These are phyloP conservation scores for Anarsia innoxiella DNA, from an alignment of 2,888 invertebrate species.

Conservation along the genomic window DNA sequence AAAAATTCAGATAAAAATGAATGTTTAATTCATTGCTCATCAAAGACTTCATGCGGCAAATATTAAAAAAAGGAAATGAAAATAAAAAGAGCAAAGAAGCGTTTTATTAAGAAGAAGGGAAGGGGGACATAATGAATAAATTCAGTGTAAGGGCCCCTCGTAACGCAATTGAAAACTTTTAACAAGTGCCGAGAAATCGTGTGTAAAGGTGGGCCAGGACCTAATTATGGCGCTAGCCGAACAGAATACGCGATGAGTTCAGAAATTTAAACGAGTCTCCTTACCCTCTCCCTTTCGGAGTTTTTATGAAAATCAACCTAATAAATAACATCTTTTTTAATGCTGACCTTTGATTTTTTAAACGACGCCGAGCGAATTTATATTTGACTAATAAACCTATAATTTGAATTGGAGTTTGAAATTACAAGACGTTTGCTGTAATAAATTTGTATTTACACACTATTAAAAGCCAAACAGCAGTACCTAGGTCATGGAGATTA, in stretches of 20 bases:
- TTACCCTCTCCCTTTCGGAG: conserved; percentile 21
- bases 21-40: conserved; percentile 67
- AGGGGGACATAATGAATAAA: conserved; percentile 71
- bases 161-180: conserved; percentile 76
- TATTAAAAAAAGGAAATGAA: conserved; percentile 52
- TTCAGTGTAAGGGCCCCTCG: conserved; percentile 63
- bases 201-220: conserved; percentile 68
- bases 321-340: conserved; percentile 47
- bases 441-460: no score
- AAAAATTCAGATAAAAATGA: conserved; percentile 53
- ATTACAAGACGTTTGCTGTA: no score
- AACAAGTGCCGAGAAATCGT: conserved; percentile 74
- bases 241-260: conserved; percentile 64
- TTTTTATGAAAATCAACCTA: conserved; percentile 56
- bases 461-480: no score
- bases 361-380: conserved; percentile 6
- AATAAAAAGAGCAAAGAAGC: conserved; percentile 59
- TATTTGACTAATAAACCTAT: conserved; percentile 5
- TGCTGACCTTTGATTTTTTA: conserved; percentile 42
- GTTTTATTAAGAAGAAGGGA: conserved; percentile 63
- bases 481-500: no score
- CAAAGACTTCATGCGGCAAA: conserved; percentile 63
- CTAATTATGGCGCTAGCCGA: conserved; percentile 59
- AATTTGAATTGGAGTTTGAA: no score
- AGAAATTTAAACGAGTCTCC: conserved; percentile 52